These are phyloP conservation scores for Holothuria glaberrima DNA, from an alignment of 35 echinoderm and acorn worm genomes.

Conservation along the genomic window DNA sequence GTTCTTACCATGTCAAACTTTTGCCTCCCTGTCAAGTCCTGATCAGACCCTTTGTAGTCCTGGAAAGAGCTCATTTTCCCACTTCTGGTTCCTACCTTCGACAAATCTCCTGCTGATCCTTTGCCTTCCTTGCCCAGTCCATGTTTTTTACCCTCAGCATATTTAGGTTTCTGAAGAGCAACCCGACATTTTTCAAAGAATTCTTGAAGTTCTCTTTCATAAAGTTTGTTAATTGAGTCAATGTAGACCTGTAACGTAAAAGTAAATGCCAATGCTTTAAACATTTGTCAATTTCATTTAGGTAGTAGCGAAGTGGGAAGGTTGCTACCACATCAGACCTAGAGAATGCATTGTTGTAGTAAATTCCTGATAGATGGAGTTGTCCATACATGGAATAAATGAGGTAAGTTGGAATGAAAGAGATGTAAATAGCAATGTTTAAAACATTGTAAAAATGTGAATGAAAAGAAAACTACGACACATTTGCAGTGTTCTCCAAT, in stretches of 20 bases:
- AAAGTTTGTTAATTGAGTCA: slow-evolving; percentile 76
- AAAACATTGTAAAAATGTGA: no score
- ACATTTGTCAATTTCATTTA: neutral
- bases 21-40: slow-evolving; percentile 84
- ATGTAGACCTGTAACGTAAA: slow-evolving; percentile 72
- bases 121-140: slow-evolving; percentile 69
- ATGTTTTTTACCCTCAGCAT: slow-evolving; percentile 77
- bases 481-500: no score
- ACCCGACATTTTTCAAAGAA: slow-evolving; percentile 88
- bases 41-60: slow-evolving; percentile 72
- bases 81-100: slow-evolving; percentile 49
- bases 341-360: no score
- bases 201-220: slow-evolving; percentile 84
- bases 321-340: no score
- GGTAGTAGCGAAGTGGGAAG: no score
- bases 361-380: no score
- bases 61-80: slow-evolving; percentile 31
- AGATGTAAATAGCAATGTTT: no score
- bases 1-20: slow-evolving; percentile 92
- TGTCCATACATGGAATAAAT: no score
- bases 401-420: no score
- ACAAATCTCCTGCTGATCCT: slow-evolving; percentile 70
- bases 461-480: no score
- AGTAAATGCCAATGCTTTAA: neutral
- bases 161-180: slow-evolving; percentile 63